Base-by-base conservation (phyloP, 2,888 invertebrate genomes). In the Lithophane leautieri region DNA sequence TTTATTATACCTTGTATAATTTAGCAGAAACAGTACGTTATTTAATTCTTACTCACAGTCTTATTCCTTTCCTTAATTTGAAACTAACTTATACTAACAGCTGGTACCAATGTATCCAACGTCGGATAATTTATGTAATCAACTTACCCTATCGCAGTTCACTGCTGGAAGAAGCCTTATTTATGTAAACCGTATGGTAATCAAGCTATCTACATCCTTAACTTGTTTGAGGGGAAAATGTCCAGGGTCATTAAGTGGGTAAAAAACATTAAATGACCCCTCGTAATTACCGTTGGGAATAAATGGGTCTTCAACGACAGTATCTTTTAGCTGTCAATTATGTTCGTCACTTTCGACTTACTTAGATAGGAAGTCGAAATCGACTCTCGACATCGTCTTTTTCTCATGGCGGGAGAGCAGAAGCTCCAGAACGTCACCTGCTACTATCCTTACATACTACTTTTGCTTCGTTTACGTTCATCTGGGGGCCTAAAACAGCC, bases 151-250 rank as follows among this genome's bases (percentile, higher is more conserved):
- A 63, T 52, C 60, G 2, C 12, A 14, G 34, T 52, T 47, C 34
- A 52, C 25, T 67, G 61, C 4, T 44, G 6, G 65, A 16, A 4
- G 65, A 56, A 52, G 34, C 40, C 50, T 68, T 63, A 81, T 83
- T 79, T 83, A 83, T 81, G 83, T 70, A 63, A 73, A 83, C 54
- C 73, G 58, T 73, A 81, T 81, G 81, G 16, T 63, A 81, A 81
- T 81, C 47, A 50, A 44, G 83, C 70, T 56, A 78, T 81, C 56
- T 71, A n/a, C 67, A 50, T 68, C 71, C 67, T 58, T 70, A 83
- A 58, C 70, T 83, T 70, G 73, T 73, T 79, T 28, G 16, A 78
- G 63, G 42, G 70, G 34, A 28, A 66, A 62, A 34, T 56, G 52
- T 67, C 44, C 47, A 70, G 47, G 28, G 22, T 25, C 34, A 68